phyloP scores from a whole-genome alignment of 2,113 vertebrate genomes.

The Sminthopsis crassicaudata region DNA sequence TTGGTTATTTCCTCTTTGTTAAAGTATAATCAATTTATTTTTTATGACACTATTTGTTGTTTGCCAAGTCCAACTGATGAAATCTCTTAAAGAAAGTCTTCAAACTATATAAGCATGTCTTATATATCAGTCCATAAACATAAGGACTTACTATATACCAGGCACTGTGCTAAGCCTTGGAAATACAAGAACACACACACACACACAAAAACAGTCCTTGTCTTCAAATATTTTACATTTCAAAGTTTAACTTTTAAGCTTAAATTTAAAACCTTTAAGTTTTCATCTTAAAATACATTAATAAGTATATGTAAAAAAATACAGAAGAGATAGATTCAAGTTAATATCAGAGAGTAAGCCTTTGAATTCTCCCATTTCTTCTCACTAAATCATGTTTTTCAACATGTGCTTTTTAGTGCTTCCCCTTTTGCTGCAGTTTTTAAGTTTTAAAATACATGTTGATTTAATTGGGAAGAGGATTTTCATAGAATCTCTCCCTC shows the following conservation, averaged over 20 bases:
- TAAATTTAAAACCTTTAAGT: no score
- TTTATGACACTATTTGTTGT: background rate
- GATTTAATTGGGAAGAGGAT: background rate
- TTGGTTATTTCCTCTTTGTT: background rate
- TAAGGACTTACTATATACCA: no score
- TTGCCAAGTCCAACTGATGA: background rate
- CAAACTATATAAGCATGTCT: background rate
- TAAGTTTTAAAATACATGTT: background rate
- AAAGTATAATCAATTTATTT: background rate
- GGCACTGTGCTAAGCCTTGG: no score
- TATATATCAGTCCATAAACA: no score
- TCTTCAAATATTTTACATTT: no score
- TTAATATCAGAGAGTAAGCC: background rate
- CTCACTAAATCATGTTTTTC: background rate
- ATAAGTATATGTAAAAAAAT: background rate
- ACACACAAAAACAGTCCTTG: no score
- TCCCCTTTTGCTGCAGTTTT: background rate
- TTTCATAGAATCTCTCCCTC: background rate
- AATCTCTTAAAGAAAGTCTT: background rate
- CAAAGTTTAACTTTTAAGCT: no score
- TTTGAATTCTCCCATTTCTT: background rate
- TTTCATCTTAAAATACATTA: no score
- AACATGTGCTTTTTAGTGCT: background rate
- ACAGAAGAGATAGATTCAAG: background rate
- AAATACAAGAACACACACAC: no score